Evolutionary conservation across 2,888 invertebrate genomes (phyloP).

Genomic region (Ypsolopha scabrella): DNA sequence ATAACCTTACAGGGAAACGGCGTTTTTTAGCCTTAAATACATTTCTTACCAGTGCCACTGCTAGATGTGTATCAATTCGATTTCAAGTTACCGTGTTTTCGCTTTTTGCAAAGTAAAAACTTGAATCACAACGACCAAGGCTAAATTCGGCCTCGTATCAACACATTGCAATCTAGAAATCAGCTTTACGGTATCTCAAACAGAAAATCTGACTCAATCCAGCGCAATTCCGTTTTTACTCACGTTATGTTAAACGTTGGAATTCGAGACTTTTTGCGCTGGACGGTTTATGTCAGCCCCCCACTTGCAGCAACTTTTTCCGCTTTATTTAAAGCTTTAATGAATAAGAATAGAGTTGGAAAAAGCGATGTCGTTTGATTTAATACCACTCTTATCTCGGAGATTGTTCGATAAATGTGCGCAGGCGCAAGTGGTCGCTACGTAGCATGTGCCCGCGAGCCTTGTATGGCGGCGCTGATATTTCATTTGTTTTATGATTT

Average conservation of each 20-base stretch:
- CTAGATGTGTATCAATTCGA: neutral
- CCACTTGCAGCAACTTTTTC: constrained; percentile 49
- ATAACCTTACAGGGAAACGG: no score
- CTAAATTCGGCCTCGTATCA: constrained; percentile 2
- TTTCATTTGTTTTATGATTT: neutral
- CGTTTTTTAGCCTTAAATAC: no score
- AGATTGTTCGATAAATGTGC: constrained; percentile 32
- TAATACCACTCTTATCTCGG: constrained; percentile 41
- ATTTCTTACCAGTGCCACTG: no score
- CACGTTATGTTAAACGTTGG: constrained; percentile 31
- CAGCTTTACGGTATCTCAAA: constrained; percentile 12
- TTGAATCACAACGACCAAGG: neutral
- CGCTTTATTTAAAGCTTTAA: constrained; percentile 62
- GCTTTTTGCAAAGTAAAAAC: neutral
- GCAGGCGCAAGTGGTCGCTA: constrained; percentile 11
- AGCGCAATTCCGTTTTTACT: constrained; percentile 26
- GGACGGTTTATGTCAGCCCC: constrained; percentile 60
- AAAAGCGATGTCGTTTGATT: constrained; percentile 54
- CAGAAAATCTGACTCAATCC: constrained; percentile 17
- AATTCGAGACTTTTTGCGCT: constrained; percentile 18
- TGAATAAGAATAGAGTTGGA: constrained; percentile 59
- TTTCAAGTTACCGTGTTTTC: neutral
- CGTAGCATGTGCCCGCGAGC: neutral
- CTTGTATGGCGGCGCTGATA: neutral
- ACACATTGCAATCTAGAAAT: constrained; percentile 1